Percentiles rank a stretch among this genome's conserved stretches.
These are phyloP conservation scores for Chrysomallon squamiferum DNA, from an alignment of 1,140 invertebrate genomes.

Conservation along the genomic window DNA sequence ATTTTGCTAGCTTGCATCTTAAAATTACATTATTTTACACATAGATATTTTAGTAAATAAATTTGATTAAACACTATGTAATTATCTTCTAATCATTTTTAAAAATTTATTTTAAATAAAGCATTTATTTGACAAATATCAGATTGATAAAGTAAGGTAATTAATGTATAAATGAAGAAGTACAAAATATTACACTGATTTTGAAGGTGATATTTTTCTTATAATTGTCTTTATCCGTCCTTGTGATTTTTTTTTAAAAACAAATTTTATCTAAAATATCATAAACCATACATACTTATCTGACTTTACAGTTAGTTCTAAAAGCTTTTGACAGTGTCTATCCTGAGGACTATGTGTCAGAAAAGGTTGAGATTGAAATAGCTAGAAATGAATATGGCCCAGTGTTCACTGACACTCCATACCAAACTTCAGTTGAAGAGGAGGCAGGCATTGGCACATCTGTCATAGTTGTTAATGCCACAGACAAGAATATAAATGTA, in stretches of 20 bases:
- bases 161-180: too few relatives aligned
- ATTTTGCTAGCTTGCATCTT: too few relatives aligned
- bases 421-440: conserved; percentile 29
- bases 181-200: background rate
- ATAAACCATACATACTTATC: background rate
- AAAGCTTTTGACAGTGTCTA: conserved; percentile 21
- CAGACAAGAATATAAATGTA: conserved; percentile 25
- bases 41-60: too few relatives aligned
- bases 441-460: conserved; percentile 20
- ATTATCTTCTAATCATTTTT: too few relatives aligned
- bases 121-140: too few relatives aligned
- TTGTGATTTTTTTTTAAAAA: background rate
- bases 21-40: too few relatives aligned
- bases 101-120: too few relatives aligned
- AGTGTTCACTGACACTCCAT: conserved; percentile 11
- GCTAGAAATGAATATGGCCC: conserved; percentile 20
- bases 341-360: conserved; percentile 10
- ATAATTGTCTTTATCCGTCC: background rate
- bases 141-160: too few relatives aligned
- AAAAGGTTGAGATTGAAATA: conserved; percentile 11
- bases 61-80: too few relatives aligned
- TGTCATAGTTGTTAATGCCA: conserved; percentile 32
- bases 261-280: background rate
- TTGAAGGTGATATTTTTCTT: background rate
- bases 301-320: conserved; percentile 23